Base-by-base conservation (phyloP, 2,113 vertebrate genomes). In the Clarias gariepinus region DNA sequence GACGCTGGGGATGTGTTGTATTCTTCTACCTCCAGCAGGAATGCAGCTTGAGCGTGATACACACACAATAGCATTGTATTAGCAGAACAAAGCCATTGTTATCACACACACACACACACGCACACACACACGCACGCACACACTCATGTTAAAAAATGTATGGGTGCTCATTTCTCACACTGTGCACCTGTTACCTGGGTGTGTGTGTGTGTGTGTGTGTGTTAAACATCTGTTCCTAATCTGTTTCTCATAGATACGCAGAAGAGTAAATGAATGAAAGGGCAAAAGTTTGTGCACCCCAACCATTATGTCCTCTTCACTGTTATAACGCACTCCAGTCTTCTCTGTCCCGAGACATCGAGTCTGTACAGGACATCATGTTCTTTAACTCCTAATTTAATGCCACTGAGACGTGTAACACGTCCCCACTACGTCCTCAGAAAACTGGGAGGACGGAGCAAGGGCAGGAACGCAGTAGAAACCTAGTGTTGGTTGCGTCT, bases 141-240 rank as follows among this genome's bases (percentile, higher is more conserved):
- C 63, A 53, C 85, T 1, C 64, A 69, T 23, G 41, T 41, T 80
- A 23, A 79, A 79, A 58, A 69, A 69, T 86, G 4, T 57, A 82
- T 81, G 79, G 16, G 73, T 41, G 28, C 30, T 23, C 52, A 73
- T 78, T 63, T 64, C 47, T 52, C 84, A 60, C 64, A 52, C 30
- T 73, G 11, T 77, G 85, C 85, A 87, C 85, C 85, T 89, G 88
- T 84, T 84, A 79, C 12, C 80, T 30, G 73, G 30, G 33, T 52
- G 33, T 74, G 64, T 33, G 41, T 30, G 73, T 30, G 41, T 30
- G 41, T 47, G 41, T 47, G 41, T 47, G 33, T 52, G 33, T 74
- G 64, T 33, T 47, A 47, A 47, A 47, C 4, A 47, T 47, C 41
- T 21, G 33, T 73, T 73, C 69, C 69, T 41, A 19, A 33, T 41